phyloP scores from a whole-genome alignment of 2,113 vertebrate genomes.

The Ictidomys tridecemlineatus region DNA sequence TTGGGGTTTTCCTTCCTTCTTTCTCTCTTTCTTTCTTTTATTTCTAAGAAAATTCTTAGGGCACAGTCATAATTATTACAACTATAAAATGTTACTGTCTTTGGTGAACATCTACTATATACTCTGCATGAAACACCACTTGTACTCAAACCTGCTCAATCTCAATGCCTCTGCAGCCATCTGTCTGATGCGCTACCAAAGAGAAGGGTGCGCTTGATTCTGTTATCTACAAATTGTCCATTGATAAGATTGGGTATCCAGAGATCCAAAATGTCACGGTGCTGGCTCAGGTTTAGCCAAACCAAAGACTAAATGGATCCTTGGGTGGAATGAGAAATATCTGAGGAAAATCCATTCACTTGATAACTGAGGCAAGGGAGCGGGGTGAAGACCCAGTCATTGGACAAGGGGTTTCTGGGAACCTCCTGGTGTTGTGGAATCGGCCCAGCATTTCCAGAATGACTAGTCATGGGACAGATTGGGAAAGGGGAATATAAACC shows the following conservation, averaged over 20 bases:
- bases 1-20: background rate
- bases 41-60: slow-evolving; percentile 10
- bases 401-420: background rate
- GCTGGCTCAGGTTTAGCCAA: background rate
- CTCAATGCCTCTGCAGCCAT: background rate
- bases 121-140: background rate
- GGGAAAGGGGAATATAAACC: background rate
- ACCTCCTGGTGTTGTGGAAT: background rate
- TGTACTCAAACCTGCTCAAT: slow-evolving; percentile 4
- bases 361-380: background rate
- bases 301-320: background rate
- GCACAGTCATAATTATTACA: background rate
- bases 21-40: background rate
- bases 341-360: background rate
- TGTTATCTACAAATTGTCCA: background rate
- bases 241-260: background rate
- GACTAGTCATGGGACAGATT: background rate
- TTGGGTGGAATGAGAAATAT: background rate
- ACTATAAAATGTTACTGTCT: background rate
- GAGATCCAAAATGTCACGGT: background rate
- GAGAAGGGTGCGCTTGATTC: background rate
- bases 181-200: background rate
- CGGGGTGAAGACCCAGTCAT: background rate
- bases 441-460: background rate
- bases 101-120: background rate